Conservation (phyloP, 1,140 invertebrate genomes). For the Drosophila bocki region DNA sequence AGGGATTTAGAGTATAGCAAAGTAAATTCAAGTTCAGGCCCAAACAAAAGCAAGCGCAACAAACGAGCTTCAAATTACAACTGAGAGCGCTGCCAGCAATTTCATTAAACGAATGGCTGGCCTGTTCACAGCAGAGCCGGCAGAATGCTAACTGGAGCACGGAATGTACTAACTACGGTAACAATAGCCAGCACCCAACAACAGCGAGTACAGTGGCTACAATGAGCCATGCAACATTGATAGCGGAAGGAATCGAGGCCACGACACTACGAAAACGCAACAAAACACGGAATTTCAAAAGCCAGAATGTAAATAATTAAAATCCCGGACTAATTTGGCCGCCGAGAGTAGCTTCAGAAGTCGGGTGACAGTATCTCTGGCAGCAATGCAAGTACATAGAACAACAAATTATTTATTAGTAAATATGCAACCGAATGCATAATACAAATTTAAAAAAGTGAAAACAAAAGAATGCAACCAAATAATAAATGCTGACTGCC, state of each 20-base stretch:
- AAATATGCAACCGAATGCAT: not conserved
- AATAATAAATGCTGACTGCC: too few relatives aligned
- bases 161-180: slow-evolving; percentile 40
- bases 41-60: slow-evolving; percentile 69
- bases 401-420: slow-evolving; percentile 12
- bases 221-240: slow-evolving; percentile 69
- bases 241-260: slow-evolving; percentile 57
- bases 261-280: slow-evolving; percentile 38
- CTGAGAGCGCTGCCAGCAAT: slow-evolving; percentile 64
- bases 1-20: slow-evolving; percentile 27
- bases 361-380: slow-evolving; percentile 1
- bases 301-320: slow-evolving; percentile 67
- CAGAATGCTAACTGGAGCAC: slow-evolving; percentile 71
- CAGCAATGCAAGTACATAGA: not conserved
- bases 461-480: slow-evolving; percentile 17
- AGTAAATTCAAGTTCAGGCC: slow-evolving; percentile 74
- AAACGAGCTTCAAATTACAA: slow-evolving; percentile 83
- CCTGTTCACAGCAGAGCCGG: slow-evolving; percentile 32
- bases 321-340: slow-evolving; percentile 30
- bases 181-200: slow-evolving; percentile 26
- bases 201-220: slow-evolving; percentile 17
- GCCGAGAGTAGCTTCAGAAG: not conserved
- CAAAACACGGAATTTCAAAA: slow-evolving; percentile 26
- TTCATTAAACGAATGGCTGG: slow-evolving; percentile 65
- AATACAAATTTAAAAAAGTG: slow-evolving; percentile 40